Conservation (phyloP, 53 echinoderm and acorn worm species). For the Apostichopus leukothele region DNA sequence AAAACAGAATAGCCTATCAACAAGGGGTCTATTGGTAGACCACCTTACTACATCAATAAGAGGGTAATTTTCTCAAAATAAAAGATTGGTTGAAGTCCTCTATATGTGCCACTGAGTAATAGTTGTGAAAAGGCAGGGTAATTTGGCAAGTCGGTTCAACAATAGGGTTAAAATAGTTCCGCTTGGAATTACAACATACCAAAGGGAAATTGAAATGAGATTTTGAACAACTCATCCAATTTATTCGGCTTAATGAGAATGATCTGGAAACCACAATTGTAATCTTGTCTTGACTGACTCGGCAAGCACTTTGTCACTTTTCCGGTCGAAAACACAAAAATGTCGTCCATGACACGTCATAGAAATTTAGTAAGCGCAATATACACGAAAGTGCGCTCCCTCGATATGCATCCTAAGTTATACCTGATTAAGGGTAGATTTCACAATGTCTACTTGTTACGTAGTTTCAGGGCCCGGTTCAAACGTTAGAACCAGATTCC, state of each 20-base stretch:
- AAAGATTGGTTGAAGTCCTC: constrained; percentile 27
- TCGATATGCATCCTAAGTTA: too few species aligned
- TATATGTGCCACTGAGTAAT: constrained; percentile 42
- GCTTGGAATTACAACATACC: constrained; percentile 36
- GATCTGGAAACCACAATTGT: constrained; percentile 38
- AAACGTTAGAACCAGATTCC: too few species aligned
- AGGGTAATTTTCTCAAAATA: constrained; percentile 34
- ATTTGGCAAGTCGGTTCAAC: constrained; percentile 3
- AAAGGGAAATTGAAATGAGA: constrained; percentile 37
- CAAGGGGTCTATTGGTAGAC: constrained; percentile 6
- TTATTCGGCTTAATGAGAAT: constrained; percentile 7
- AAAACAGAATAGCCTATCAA: constrained; percentile 8
- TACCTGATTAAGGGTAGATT: too few species aligned
- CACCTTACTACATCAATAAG: constrained; percentile 27
- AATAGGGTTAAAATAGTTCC: constrained; percentile 30
- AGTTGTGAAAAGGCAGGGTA: constrained; percentile 23
- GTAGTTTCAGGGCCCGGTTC: too few species aligned
- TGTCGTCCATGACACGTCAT: not conserved
- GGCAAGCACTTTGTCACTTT: constrained; percentile 30
- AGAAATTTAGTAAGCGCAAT: not conserved
- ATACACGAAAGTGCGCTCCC: not conserved
- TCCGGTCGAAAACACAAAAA: constrained; percentile 30
- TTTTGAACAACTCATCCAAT: constrained; percentile 32
- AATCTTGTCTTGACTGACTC: constrained; percentile 18
- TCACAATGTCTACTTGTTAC: too few species aligned